These are phyloP conservation scores for Himalopsyche anomala DNA, from an alignment of 2,888 invertebrate genomes.

Conservation along the genomic window DNA sequence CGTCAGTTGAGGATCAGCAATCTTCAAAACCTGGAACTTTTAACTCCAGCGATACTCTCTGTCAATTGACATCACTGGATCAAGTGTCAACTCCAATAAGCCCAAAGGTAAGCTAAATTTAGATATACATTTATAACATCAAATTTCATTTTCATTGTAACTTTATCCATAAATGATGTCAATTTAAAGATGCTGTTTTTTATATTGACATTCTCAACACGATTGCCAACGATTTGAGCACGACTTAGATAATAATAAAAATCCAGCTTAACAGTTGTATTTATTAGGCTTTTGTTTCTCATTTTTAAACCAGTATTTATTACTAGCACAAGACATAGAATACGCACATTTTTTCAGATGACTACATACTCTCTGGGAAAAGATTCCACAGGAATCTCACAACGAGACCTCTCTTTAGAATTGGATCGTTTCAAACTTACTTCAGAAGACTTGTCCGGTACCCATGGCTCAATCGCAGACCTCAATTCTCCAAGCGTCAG, in stretches of 20 bases:
- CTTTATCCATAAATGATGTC: too few relatives aligned
- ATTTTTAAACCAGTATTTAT: slow-evolving; percentile 19
- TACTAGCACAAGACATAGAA: slow-evolving; percentile 27
- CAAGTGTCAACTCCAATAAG: slow-evolving; percentile 77
- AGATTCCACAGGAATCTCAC: slow-evolving; percentile 60
- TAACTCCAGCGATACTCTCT: slow-evolving; percentile 77
- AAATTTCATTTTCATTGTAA: too few relatives aligned
- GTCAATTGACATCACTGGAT: slow-evolving; percentile 76
- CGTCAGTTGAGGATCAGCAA: slow-evolving; percentile 73
- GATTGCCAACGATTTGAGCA: neutral
- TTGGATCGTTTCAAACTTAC: slow-evolving; percentile 62
- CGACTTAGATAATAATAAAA: too few relatives aligned
- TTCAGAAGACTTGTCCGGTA: slow-evolving; percentile 75
- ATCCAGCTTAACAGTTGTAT: neutral
- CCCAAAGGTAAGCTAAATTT: slow-evolving; percentile 71
- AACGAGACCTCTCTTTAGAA: slow-evolving; percentile 69
- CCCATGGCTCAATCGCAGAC: slow-evolving; percentile 74
- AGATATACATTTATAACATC: neutral
- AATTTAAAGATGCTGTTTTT: too few relatives aligned
- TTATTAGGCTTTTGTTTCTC: neutral
- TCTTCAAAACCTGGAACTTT: slow-evolving; percentile 74
- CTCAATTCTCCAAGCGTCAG: slow-evolving; percentile 72
- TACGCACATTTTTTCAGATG: slow-evolving; percentile 68
- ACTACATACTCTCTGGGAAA: slow-evolving; percentile 68
- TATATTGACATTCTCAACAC: neutral